These are phyloP conservation scores for Octopus sinensis DNA, from an alignment of 1,140 invertebrate species.

Conservation along the genomic window DNA sequence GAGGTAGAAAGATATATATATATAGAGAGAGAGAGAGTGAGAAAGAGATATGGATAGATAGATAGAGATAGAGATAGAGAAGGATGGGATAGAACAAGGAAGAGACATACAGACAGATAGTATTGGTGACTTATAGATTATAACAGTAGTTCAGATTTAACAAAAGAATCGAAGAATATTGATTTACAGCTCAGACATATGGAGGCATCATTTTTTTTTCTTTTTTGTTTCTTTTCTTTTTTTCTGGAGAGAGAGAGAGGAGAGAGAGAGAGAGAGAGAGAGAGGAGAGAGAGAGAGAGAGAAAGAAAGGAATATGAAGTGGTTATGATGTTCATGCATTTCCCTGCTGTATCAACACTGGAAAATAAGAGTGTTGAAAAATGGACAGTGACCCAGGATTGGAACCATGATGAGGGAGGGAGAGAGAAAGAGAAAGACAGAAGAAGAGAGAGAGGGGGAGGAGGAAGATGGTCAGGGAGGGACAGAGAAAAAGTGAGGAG, in stretches of 20 bases:
- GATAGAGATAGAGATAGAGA: not conserved
- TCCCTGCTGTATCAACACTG: not conserved
- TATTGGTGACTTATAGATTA: not conserved
- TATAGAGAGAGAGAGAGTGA: not conserved
- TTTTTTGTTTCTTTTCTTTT: too few relatives aligned
- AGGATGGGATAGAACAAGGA: not conserved
- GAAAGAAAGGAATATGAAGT: not conserved
- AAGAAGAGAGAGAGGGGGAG: not conserved
- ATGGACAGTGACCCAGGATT: not conserved
- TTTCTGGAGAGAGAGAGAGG: not conserved
- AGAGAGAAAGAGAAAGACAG: too few relatives aligned
- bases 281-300: not conserved
- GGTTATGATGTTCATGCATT: not conserved
- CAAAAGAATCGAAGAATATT: not conserved
- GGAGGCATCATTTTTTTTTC: too few relatives aligned
- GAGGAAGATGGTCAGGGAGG: not conserved
- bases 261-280: not conserved
- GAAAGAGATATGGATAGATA: too few relatives aligned
- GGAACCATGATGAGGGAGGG: not conserved
- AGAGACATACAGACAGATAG: too few relatives aligned
- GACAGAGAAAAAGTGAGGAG: not conserved
- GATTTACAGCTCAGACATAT: not conserved
- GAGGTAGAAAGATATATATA: too few relatives aligned
- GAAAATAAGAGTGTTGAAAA: not conserved
- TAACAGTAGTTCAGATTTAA: not conserved